phyloP scores from a whole-genome alignment of 2,888 invertebrate species.

The Eumacrocentrus americanus region DNA sequence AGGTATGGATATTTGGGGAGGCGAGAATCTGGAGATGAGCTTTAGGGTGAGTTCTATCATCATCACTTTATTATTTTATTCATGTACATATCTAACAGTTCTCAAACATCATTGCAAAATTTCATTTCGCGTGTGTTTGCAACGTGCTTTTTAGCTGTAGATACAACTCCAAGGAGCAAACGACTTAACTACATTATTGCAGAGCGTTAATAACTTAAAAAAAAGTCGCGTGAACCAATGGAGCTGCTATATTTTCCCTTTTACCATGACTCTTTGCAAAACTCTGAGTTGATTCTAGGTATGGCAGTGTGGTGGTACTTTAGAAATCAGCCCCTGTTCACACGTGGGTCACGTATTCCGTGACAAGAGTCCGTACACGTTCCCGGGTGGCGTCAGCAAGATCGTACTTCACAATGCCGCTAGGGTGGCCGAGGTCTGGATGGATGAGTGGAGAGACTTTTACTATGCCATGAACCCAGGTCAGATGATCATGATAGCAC shows the following conservation, averaged over 20 bases:
- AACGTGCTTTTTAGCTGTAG: too few relatives aligned
- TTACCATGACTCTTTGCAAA: constrained; percentile 30
- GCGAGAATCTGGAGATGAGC: constrained; percentile 94
- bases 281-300: constrained; percentile 69
- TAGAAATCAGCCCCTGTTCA: constrained; percentile 95
- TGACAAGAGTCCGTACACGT: constrained; percentile 97
- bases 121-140: too few relatives aligned
- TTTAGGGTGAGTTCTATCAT: constrained; percentile 75
- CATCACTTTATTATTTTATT: background rate
- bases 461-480: constrained; percentile 99
- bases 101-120: too few relatives aligned
- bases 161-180: too few relatives aligned
- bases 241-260: background rate
- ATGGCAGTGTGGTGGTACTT: constrained; percentile 95
- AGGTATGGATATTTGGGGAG: constrained; percentile 99
- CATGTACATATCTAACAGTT: background rate
- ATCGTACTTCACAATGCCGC: constrained; percentile 98
- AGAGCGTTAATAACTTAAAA: too few relatives aligned
- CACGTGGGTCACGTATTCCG: constrained; percentile 98
- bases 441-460: constrained; percentile 99
- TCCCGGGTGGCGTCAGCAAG: constrained; percentile 97
- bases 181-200: too few relatives aligned
- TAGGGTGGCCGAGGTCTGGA: constrained; percentile 98
- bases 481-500: constrained; percentile 61
- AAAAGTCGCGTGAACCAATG: too few relatives aligned